Percentiles rank a stretch among this genome's conserved stretches.
These are phyloP conservation scores for Artemisiospiza belli DNA, from an alignment of 2,113 vertebrate species.

Conservation along the genomic window DNA sequence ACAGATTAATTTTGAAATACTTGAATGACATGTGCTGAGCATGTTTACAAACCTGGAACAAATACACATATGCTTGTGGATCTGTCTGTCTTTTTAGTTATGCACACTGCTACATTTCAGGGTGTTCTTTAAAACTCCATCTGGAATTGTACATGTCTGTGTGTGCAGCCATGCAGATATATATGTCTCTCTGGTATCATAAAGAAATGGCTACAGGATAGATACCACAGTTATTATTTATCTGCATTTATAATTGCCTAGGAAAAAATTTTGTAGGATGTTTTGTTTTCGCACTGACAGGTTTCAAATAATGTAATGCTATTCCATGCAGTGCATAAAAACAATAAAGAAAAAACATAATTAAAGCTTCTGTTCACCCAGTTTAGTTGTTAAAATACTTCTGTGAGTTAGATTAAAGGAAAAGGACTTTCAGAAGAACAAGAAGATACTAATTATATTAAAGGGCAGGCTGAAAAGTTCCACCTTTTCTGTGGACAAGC, in stretches of 20 bases:
- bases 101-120: background rate
- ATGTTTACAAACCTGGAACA: background rate
- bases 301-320: conserved; percentile 5
- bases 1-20: background rate
- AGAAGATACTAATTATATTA: background rate
- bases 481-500: background rate
- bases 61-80: background rate
- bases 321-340: background rate
- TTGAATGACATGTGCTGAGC: background rate
- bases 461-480: conserved; percentile 10
- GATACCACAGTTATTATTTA: background rate
- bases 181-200: background rate
- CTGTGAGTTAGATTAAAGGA: background rate
- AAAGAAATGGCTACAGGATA: background rate
- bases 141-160: background rate
- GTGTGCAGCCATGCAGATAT: background rate
- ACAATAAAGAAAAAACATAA: conserved; percentile 24
- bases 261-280: background rate
- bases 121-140: background rate
- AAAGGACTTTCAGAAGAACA: background rate
- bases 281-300: background rate
- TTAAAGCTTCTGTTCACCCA: conserved; percentile 29
- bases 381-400: conserved; percentile 13
- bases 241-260: background rate
- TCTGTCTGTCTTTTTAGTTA: background rate